Evolutionary conservation across 2,888 invertebrate species (phyloP), one percentile per base, ranked within the genome.

Genomic region (Trileptium ribeirensis): DNA sequence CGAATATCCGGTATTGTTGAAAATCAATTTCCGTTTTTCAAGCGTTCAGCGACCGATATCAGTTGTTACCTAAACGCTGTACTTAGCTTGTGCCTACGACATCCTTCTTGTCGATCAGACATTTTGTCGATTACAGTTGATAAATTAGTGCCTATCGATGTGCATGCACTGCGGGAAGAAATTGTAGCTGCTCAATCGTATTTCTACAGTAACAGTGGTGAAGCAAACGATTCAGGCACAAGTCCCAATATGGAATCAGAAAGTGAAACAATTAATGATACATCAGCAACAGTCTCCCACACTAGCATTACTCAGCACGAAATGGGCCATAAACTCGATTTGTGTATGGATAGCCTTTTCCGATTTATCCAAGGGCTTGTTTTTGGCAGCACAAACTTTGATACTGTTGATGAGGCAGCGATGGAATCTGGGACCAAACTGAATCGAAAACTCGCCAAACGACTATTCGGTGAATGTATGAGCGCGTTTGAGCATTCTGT

Each of bases 401-500:
- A n/a, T n/a, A n/a, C n/a, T n/a, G n/a, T n/a, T n/a, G n/a, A n/a
- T n/a, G n/a, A n/a, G n/a, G n/a, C n/a, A n/a, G 8, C 51, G 8
- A 51, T 8, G 8, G 24, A 51, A 8, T 51, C 51, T 8, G 8
- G 8, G 51, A 51, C 8, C 51, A 24, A 51, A 24, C 51, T 51
- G 24, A 51, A 51, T 51, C 8, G 8, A 51, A 51, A 8, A 15
- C n/a, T n/a, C n/a, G 51, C 51, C 24, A 51, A 51, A 51, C 51
- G 24, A 24, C 51, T 93, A 34, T 93, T 92, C 86, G 88, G 90
- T 51, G 92, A 92, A 83, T 84, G 93, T 77, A 86, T 94, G 82
- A 90, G 90, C 83, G 91, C 93, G 0, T 97, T 96, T 89, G 94
- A 96, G 86, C 92, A 92, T 86, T 91, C 94, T 64, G 92, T 97